Conservation (phyloP, 2,113 vertebrate species). For the Peromyscus leucopus region DNA sequence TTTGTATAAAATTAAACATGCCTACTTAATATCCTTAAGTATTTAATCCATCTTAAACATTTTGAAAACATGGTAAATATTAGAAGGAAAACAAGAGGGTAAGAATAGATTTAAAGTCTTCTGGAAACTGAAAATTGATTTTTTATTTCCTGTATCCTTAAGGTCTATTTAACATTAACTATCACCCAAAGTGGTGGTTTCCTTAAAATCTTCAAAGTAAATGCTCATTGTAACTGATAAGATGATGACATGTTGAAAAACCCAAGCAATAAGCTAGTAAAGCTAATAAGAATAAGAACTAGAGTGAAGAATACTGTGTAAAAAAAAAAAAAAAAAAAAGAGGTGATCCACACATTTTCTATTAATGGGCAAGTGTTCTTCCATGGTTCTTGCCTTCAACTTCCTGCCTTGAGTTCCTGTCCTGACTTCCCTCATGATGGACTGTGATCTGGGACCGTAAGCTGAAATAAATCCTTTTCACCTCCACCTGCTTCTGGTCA, state of each 20-base stretch:
- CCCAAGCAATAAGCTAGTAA: background rate
- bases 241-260: background rate
- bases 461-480: background rate
- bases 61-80: constrained; percentile 50
- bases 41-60: constrained; percentile 38
- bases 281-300: background rate
- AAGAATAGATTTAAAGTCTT: constrained; percentile 37
- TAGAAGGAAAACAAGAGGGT: background rate
- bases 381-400: background rate
- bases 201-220: constrained; percentile 16
- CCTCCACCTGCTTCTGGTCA: background rate
- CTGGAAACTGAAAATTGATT: background rate
- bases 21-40: constrained; percentile 17
- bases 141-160: constrained; percentile 19
- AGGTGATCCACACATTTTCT: background rate
- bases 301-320: background rate
- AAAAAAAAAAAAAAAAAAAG: no score
- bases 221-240: background rate
- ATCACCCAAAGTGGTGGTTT: background rate
- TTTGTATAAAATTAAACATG: constrained; percentile 46
- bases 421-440: background rate
- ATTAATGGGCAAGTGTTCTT: background rate
- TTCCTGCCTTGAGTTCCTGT: background rate
- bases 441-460: no score
- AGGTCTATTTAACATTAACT: background rate